Evolutionary conservation across 2,797 vertebrate genomes (phyloP), one percentile per base, ranked within the genome.

Genomic region (Melanotaenia boesemani): DNA sequence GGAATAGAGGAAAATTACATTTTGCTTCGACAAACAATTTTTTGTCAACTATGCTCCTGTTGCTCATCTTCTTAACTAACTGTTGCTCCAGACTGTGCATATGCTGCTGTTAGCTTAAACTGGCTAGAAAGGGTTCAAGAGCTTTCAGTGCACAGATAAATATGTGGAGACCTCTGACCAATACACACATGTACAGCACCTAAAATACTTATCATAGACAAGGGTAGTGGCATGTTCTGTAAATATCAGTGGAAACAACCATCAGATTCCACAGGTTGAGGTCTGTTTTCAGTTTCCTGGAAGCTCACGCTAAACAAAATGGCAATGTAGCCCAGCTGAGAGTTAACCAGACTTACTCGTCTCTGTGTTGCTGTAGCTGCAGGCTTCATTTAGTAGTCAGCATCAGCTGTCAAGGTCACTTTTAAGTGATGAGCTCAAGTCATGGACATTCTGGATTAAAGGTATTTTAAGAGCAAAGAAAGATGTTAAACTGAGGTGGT

Each of bases 221-320:
- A 56, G 46, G 70, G 48, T 67, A 65, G 75, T 84, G 90, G 87
- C 93, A 92, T 92, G 85, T 80, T 83, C 74, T 74, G 88, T 86
- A 89, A 92, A 93, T 89, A 91, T 90, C 67, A 83, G 70, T 67
- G 62, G 79, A 73, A 86, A 82, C 60, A 30, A 72, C 67, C 58
- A 58, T 76, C 61, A 82, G 76, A 86, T 81, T 79, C 82, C 68
- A 71, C 73, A 60, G 76, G 75, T 80, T 75, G 74, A 82, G 84
- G 84, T 84, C 70, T 86, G 87, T 74, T 90, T 79, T 88, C 54
- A 73, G 60, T 76, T 82, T 70, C 58, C 71, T 56, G 52, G 74
- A 76, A 66, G 71, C 67, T 67, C 32, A 58, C 66, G 30, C 65
- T 54, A 60, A 77, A 82, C 81, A 39, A 62, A 78, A 83, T 74